phyloP scores from a whole-genome alignment of 2,888 invertebrate species.

The Epiblema foenella region DNA sequence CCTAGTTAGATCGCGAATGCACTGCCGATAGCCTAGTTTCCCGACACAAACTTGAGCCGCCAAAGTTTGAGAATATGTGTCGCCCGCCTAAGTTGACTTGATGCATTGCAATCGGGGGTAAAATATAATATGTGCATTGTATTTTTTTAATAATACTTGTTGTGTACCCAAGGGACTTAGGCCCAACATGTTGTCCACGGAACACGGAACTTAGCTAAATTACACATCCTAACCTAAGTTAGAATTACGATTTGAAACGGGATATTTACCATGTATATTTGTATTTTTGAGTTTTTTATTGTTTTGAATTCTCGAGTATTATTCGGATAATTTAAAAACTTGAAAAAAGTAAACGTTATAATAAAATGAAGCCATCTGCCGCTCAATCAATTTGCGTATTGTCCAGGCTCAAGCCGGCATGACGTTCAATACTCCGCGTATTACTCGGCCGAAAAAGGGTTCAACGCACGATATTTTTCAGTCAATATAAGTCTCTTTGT shows the following conservation, averaged over 20 bases:
- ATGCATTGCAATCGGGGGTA: slow-evolving; percentile 37
- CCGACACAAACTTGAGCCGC: slow-evolving; percentile 36
- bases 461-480: background rate
- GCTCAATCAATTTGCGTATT: slow-evolving; percentile 40
- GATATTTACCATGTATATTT: too few species aligned
- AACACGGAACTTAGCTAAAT: too few species aligned
- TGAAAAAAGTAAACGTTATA: background rate
- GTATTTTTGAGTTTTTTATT: too few species aligned
- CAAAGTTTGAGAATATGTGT: slow-evolving; percentile 44
- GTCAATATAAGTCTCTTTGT: background rate
- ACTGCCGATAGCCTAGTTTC: slow-evolving; percentile 46
- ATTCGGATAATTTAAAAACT: background rate
- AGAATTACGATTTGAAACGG: too few species aligned
- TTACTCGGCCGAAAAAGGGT: background rate
- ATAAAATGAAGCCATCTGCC: slow-evolving; percentile 41
- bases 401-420: slow-evolving; percentile 30
- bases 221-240: too few species aligned
- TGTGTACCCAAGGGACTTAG: too few species aligned
- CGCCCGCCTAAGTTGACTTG: slow-evolving; percentile 40
- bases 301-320: background rate
- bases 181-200: too few species aligned
- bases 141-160: background rate
- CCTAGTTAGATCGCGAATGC: slow-evolving; percentile 43
- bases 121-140: slow-evolving; percentile 5
- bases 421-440: slow-evolving; percentile 18